phyloP scores from a whole-genome alignment of 2,888 invertebrate genomes.

The Argyresthia albistria region DNA sequence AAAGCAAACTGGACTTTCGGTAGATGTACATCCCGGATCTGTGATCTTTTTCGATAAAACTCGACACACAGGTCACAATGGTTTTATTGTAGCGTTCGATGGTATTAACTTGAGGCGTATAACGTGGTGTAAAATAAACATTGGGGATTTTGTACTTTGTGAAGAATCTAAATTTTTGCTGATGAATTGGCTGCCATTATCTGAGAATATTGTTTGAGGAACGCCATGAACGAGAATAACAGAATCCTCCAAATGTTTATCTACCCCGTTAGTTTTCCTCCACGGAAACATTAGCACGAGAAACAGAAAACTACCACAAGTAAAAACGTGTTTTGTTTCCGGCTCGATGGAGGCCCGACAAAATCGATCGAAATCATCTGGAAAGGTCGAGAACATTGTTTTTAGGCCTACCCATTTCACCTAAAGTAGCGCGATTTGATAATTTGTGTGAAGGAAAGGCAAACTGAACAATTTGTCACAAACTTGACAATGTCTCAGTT shows the following conservation, averaged over 20 bases:
- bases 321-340: constrained; percentile 12
- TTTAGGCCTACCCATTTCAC: constrained; percentile 15
- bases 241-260: constrained; percentile 13
- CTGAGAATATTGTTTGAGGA: constrained; percentile 16
- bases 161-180: constrained; percentile 8
- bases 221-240: constrained; percentile 17
- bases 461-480: neutral
- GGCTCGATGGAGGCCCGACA: constrained; percentile 13
- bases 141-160: constrained; percentile 17
- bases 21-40: no score
- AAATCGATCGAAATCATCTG: constrained; percentile 16
- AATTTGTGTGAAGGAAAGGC: neutral
- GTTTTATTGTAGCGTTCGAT: neutral
- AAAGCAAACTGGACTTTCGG: no score
- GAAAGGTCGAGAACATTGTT: constrained; percentile 16
- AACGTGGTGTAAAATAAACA: neutral
- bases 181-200: constrained; percentile 19
- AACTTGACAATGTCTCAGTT: neutral
- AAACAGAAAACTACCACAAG: constrained; percentile 16
- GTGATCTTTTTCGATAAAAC: constrained; percentile 14
- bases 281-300: constrained; percentile 14
- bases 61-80: neutral
- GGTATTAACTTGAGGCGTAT: neutral
- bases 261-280: constrained; percentile 7
- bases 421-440: neutral